phyloP scores from a whole-genome alignment of 2,797 vertebrate species.

The Pristis pectinata region DNA sequence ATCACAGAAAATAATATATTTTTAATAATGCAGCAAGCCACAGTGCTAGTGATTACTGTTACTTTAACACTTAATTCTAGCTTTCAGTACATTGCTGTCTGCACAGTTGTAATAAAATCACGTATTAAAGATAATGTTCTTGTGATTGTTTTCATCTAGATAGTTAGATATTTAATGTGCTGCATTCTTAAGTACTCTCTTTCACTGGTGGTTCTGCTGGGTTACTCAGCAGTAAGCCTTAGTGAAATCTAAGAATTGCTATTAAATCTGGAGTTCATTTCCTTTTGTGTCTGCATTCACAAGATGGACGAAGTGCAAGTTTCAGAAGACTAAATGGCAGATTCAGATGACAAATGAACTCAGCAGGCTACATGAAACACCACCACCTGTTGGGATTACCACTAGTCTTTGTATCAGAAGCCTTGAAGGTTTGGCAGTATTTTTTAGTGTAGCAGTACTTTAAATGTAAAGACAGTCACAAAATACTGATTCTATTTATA shows the following conservation, averaged over 20 bases:
- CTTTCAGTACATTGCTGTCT: background rate
- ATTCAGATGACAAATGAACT: background rate
- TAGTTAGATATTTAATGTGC: background rate
- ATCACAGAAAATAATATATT: background rate
- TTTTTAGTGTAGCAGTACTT: background rate
- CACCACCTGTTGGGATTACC: background rate
- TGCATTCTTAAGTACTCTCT: background rate
- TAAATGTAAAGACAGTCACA: background rate
- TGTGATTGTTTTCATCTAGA: background rate
- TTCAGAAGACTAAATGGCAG: background rate
- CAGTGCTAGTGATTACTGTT: background rate
- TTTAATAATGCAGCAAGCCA: background rate
- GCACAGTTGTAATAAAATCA: background rate
- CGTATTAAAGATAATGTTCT: background rate
- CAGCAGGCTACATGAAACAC: background rate
- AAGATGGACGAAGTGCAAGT: constrained; percentile 6
- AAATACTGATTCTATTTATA: background rate
- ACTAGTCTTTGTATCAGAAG: background rate
- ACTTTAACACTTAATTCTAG: background rate
- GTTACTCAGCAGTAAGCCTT: background rate
- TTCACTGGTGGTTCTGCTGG: no score
- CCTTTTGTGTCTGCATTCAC: constrained; percentile 15
- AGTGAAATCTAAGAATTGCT: background rate
- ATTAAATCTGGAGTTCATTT: constrained; percentile 29
- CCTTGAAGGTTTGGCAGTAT: background rate